Evolutionary conservation across 30 jellyfish, hydroid and myxozoan genomes (phyloP).

Genomic region (Nemopilema nomurai): DNA sequence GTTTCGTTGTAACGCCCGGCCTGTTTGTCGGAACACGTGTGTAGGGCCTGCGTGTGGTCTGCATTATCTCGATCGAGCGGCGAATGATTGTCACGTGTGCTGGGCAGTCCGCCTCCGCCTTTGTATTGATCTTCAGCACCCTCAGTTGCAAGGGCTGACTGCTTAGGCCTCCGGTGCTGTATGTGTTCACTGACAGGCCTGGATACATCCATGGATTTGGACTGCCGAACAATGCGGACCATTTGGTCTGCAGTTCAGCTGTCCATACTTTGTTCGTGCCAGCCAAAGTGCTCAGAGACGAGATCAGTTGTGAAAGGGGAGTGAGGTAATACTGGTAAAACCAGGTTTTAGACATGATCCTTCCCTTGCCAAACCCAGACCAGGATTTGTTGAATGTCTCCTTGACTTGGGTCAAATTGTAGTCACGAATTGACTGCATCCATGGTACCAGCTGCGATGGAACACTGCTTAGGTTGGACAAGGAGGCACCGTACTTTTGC

Average conservation of each 20-base stretch:
- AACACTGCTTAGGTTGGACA: background rate
- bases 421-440: constrained; percentile 8
- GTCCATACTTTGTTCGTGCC: constrained; percentile 35
- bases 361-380: constrained; percentile 20
- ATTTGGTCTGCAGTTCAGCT: constrained; percentile 5
- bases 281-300: background rate
- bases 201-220: constrained; percentile 32
- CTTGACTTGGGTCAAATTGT: constrained; percentile 9
- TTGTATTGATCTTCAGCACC: background rate
- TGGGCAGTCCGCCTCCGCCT: constrained; percentile 16
- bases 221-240: constrained; percentile 31
- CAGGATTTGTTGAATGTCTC: constrained; percentile 9
- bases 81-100: background rate
- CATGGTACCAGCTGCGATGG: constrained; percentile 36
- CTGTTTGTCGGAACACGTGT: background rate
- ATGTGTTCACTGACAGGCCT: constrained; percentile 1
- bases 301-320: constrained; percentile 19
- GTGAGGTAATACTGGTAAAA: constrained; percentile 15
- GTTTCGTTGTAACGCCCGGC: background rate
- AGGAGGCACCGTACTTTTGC: background rate
- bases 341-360: background rate
- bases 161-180: background rate
- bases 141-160: constrained; percentile 4
- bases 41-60: background rate
- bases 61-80: background rate